A percentile compares a stretch with the other conserved stretches of the same genome.
Evolutionary conservation across 2,888 invertebrate species (phyloP).

Genomic region (Polymixis lichenea): DNA sequence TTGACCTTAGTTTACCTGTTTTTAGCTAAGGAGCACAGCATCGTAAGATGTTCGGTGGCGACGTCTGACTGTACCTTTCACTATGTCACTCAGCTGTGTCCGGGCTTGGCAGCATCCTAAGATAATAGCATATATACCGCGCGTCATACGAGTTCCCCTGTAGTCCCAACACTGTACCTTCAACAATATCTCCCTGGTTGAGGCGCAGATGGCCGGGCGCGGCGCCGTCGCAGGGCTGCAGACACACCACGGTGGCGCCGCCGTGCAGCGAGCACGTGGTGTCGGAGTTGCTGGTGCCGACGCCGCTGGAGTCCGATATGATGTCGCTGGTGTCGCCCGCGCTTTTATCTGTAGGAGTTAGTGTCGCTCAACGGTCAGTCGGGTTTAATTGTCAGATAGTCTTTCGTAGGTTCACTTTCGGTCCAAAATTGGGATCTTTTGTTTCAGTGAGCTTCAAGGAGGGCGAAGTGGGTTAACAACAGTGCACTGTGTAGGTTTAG

Average conservation of each 20-base stretch:
- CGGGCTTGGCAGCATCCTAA: background rate
- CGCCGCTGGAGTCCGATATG: slow-evolving; percentile 97
- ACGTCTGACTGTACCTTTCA: background rate
- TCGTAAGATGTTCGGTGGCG: no score
- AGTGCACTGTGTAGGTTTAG: slow-evolving; percentile 45
- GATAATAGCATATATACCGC: background rate
- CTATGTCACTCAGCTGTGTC: background rate
- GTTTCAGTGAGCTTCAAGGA: slow-evolving; percentile 11
- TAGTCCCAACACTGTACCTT: slow-evolving; percentile 90
- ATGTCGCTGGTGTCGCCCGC: slow-evolving; percentile 97
- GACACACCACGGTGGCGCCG: slow-evolving; percentile 95
- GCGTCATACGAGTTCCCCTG: background rate
- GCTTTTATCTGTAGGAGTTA: slow-evolving; percentile 94
- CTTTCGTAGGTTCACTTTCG: background rate
- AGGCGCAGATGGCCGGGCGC: slow-evolving; percentile 95
- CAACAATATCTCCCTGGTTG: slow-evolving; percentile 97
- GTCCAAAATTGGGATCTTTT: slow-evolving; percentile 19
- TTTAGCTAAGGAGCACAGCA: background rate
- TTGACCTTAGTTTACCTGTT: background rate
- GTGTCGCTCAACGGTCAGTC: slow-evolving; percentile 72
- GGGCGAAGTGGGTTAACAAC: slow-evolving; percentile 14
- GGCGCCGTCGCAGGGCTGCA: slow-evolving; percentile 94
- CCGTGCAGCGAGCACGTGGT: slow-evolving; percentile 94
- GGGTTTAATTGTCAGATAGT: slow-evolving; percentile 31
- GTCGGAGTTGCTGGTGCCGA: slow-evolving; percentile 97